These are phyloP conservation scores for Aegypius monachus DNA, from an alignment of 2,113 vertebrate species.

Conservation along the genomic window DNA sequence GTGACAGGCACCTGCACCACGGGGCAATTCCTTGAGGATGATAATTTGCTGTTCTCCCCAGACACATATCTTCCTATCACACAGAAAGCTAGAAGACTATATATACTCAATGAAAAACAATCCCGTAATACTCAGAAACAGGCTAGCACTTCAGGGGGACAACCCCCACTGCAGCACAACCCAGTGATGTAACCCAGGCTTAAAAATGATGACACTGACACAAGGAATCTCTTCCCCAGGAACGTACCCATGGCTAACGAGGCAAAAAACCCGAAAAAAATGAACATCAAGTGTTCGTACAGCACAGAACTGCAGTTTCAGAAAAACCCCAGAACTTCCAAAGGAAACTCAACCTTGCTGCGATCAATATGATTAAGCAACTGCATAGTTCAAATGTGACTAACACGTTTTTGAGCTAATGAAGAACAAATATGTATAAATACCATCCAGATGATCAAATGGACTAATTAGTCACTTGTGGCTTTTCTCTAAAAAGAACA, in stretches of 20 bases:
- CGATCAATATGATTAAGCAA: constrained; percentile 64
- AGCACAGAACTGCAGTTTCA: neutral
- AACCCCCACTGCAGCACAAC: neutral
- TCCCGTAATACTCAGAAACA: fast-evolving
- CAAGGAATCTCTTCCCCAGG: neutral
- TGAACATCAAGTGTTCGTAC: neutral
- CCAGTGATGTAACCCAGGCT: neutral
- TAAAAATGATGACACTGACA: fast-evolving
- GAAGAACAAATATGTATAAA: constrained; percentile 77
- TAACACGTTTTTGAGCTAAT: constrained; percentile 60
- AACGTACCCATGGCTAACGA: neutral
- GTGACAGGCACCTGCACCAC: fast-evolving
- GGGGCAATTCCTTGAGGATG: fast-evolving
- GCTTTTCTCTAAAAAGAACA: constrained; percentile 59
- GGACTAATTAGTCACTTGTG: constrained; percentile 75
- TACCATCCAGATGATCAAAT: constrained; percentile 71
- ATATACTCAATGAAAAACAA: neutral
- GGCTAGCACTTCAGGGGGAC: neutral
- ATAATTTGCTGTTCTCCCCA: neutral
- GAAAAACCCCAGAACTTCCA: neutral
- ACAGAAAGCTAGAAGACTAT: neutral
- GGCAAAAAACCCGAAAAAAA: neutral
- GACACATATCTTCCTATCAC: fast-evolving
- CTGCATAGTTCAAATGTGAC: constrained; percentile 61
- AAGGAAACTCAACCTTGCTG: constrained; percentile 19